These are phyloP conservation scores for Cranoglanis bouderius DNA, from an alignment of 2,113 vertebrate species.

Conservation along the genomic window DNA sequence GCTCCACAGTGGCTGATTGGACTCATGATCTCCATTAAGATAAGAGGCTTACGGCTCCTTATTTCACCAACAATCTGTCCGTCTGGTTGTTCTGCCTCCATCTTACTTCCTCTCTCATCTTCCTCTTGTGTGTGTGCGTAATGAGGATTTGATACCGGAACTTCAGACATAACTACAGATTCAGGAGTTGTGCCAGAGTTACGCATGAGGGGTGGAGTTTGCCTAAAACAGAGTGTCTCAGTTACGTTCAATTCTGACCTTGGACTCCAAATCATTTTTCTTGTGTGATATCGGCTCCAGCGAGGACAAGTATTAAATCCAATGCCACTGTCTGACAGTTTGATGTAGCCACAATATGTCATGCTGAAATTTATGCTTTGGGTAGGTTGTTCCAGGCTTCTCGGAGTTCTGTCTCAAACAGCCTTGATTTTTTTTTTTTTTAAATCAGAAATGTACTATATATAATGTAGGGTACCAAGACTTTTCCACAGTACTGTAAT, in stretches of 20 bases:
- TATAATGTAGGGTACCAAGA: neutral
- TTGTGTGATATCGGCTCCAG: neutral
- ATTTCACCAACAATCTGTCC: slow-evolving; percentile 66
- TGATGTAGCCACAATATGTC: neutral
- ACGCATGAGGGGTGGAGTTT: neutral
- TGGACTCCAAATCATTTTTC: neutral
- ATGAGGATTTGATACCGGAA: neutral
- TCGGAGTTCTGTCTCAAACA: neutral
- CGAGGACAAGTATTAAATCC: neutral
- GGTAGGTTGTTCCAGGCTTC: neutral
- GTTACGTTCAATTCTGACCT: neutral
- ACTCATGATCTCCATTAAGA: slow-evolving; percentile 65
- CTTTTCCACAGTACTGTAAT: neutral
- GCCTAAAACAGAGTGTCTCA: neutral
- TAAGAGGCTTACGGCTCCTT: slow-evolving; percentile 57
- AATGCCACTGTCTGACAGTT: neutral
- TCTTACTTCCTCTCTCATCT: neutral
- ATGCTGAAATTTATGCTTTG: neutral
- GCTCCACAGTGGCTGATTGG: slow-evolving; percentile 52
- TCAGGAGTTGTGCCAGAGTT: neutral
- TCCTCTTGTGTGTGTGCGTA: slow-evolving; percentile 14
- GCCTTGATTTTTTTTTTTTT: neutral
- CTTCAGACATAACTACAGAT: neutral
- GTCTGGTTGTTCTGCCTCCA: neutral
- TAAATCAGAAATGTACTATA: neutral